Percentiles rank a stretch among this genome's conserved stretches.
phyloP scores from a whole-genome alignment of 2,113 vertebrate genomes.

The Furnarius figulus region DNA sequence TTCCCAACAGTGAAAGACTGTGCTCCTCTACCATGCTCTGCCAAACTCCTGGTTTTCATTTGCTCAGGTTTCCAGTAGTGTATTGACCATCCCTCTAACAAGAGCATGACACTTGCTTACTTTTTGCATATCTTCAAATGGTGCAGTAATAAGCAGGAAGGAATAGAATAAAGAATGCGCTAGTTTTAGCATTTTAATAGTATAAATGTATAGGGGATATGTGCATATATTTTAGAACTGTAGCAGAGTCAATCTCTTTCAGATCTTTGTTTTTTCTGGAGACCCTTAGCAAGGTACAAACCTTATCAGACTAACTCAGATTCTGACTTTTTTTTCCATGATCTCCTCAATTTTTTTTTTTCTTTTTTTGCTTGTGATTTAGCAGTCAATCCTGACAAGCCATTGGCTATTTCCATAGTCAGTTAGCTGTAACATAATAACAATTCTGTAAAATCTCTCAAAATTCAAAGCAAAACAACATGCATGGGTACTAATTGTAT shows the following conservation, averaged over 20 bases:
- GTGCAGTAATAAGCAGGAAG: neutral
- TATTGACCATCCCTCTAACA: neutral
- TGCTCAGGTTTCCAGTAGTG: neutral
- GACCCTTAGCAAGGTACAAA: neutral
- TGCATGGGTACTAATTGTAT: neutral
- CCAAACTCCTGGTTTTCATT: neutral
- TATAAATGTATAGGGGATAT: neutral
- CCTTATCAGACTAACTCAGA: neutral
- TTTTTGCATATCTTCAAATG: neutral
- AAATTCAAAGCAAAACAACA: constrained; percentile 14
- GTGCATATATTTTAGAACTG: neutral
- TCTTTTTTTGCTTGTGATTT: neutral
- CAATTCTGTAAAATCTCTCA: neutral
- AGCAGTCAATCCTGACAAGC: neutral
- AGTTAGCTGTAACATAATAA: neutral
- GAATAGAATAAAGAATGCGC: neutral
- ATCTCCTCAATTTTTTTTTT: neutral
- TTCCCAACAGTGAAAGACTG: neutral
- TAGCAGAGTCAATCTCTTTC: neutral
- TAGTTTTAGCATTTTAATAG: neutral
- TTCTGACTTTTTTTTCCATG: neutral
- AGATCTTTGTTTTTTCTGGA: neutral
- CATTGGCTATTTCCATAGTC: neutral
- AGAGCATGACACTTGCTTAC: neutral
- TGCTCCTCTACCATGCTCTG: neutral